Conservation (phyloP, 2,797 vertebrate genomes). For the Ceyx erithaca region DNA sequence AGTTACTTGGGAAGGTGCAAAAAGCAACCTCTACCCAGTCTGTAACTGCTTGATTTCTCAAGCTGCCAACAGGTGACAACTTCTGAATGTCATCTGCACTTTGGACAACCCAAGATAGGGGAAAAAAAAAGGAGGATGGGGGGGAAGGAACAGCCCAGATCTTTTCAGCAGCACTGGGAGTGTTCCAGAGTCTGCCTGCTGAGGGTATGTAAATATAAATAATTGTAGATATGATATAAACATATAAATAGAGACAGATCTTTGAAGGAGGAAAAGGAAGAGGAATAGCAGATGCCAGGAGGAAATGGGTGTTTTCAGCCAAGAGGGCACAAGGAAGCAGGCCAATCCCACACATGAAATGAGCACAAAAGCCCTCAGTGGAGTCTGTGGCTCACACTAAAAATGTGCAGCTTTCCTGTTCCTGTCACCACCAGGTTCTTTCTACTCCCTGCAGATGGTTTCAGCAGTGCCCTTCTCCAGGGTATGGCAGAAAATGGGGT, state of each 20-base stretch:
- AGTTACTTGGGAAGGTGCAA: neutral
- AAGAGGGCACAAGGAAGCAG: neutral
- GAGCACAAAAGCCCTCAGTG: too few relatives aligned
- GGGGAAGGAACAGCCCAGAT: neutral
- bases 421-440: too few relatives aligned
- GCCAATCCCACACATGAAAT: neutral
- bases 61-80: neutral
- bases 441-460: neutral
- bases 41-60: neutral
- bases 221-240: too few relatives aligned
- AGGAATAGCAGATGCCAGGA: neutral
- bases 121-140: too few relatives aligned
- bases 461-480: neutral
- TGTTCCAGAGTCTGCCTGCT: neutral
- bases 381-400: too few relatives aligned
- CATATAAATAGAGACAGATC: neutral
- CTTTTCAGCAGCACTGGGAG: neutral
- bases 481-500: accelerated
- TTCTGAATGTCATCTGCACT: neutral
- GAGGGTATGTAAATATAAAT: too few relatives aligned
- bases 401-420: too few relatives aligned
- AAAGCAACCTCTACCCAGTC: neutral
- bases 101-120: accelerated
- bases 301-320: neutral
- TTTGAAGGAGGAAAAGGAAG: neutral